A percentile compares a stretch with the other conserved stretches of the same genome.
phyloP scores from a whole-genome alignment of 2,113 vertebrate genomes.

The Scophthalmus maximus region DNA sequence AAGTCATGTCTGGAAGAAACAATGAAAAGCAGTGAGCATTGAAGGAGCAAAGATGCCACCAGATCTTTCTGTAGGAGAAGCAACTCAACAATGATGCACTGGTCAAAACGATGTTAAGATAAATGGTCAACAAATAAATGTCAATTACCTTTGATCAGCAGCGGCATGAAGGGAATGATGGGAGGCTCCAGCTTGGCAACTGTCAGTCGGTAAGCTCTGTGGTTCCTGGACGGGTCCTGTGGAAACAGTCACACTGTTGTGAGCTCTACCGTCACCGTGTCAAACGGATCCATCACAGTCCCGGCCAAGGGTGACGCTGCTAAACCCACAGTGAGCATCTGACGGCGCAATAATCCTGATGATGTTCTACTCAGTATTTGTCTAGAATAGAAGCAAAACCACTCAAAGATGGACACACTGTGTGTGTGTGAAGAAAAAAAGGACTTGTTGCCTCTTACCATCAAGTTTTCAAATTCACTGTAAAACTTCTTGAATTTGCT shows the following conservation, averaged over 20 bases:
- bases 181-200: constrained; percentile 94
- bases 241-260: constrained; percentile 61
- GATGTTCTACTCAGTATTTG: constrained; percentile 5
- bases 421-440: background rate
- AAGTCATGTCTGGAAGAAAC: constrained; percentile 92
- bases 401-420: background rate
- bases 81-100: background rate
- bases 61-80: constrained; percentile 13
- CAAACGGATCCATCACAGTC: constrained; percentile 49
- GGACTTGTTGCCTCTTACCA: constrained; percentile 84
- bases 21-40: constrained; percentile 56
- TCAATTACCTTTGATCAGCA: constrained; percentile 96
- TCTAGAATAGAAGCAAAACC: background rate
- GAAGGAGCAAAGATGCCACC: background rate
- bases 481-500: constrained; percentile 99
- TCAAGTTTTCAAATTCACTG: constrained; percentile 97
- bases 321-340: constrained; percentile 26
- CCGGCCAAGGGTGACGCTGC: background rate
- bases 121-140: constrained; percentile 4
- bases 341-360: constrained; percentile 10
- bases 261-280: constrained; percentile 41
- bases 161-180: constrained; percentile 98
- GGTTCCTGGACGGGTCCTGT: constrained; percentile 98
- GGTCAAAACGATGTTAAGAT: background rate
- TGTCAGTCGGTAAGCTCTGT: constrained; percentile 93